Evolutionary conservation across 1,140 invertebrate species (phyloP).

Genomic region (Diprion similis): DNA sequence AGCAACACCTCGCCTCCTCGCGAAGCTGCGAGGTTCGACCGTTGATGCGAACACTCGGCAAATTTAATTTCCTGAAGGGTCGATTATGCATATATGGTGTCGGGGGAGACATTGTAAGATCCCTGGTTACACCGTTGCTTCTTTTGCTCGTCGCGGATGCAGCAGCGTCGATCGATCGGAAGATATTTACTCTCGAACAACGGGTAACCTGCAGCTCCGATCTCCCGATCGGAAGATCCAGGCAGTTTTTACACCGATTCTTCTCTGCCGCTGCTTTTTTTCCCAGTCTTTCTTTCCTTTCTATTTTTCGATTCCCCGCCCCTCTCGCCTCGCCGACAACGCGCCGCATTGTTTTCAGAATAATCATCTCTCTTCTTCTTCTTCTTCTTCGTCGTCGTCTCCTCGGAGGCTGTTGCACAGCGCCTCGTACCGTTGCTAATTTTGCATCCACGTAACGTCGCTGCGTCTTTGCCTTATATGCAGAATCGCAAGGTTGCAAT

Average conservation of each 20-base stretch:
- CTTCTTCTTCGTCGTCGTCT: conserved; percentile 34
- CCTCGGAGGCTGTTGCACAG: conserved; percentile 21
- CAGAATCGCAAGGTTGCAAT: too few species aligned
- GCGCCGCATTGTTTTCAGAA: conserved; percentile 14
- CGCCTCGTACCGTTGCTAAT: conserved; percentile 25
- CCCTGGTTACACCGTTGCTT: neutral
- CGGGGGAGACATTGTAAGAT: neutral
- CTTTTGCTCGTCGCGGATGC: neutral
- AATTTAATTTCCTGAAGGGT: too few species aligned
- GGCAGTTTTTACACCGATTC: neutral
- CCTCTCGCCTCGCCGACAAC: conserved; percentile 29
- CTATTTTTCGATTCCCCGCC: conserved; percentile 23
- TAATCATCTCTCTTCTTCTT: conserved; percentile 13
- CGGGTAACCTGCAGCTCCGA: neutral
- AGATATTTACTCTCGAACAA: neutral
- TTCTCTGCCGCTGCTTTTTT: conserved; percentile 48
- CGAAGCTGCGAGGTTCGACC: neutral
- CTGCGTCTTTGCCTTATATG: too few species aligned
- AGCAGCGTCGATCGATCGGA: too few species aligned
- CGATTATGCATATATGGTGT: too few species aligned
- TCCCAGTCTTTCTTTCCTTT: conserved; percentile 21
- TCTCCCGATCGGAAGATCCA: neutral
- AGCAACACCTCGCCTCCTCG: neutral
- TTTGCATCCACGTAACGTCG: conserved; percentile 40
- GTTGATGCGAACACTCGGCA: too few species aligned